Base-by-base conservation (phyloP, 1,140 invertebrate genomes). In the Papilio glaucus region DNA sequence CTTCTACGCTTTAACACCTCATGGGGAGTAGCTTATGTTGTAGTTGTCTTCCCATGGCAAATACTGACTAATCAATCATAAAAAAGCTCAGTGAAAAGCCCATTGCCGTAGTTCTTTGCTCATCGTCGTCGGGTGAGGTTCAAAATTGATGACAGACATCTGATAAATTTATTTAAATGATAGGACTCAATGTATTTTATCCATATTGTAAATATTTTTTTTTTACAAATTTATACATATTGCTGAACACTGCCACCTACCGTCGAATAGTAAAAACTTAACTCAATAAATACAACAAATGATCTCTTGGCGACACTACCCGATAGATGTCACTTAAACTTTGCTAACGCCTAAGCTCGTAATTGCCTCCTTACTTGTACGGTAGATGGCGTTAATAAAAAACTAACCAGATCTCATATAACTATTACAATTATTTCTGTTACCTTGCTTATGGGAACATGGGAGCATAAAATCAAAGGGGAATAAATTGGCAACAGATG, bases 401-500 rank as follows among this genome's bases (percentile, higher is more conserved):
- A 53, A 2, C 29, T 3, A 33, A 6, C n/a, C n/a, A n/a, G n/a
- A n/a, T n/a, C n/a, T n/a, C n/a, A n/a, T n/a, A n/a, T n/a, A n/a
- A n/a, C n/a, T n/a, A n/a, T n/a, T n/a, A n/a, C n/a, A n/a, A n/a
- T n/a, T n/a, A 33, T 33, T 33, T 2, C 2, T 33, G 29, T 2
- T 33, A 33, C 29, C 2, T 2, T 33, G 6, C 29, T 3, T 33
- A 3, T 33, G 10, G 18, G 8, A 45, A 53, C 45, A 10, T 53
- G 21, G 18, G 8, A 45, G 45, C 21, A 53, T 53, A 24, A 53
- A 53, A 45, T 45, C 42, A 45, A 45, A 53, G 18, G 21, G 24
- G 21, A 57, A 26, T 26, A 57, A 24, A 26, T 57, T 24, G 49
- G 10, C 45, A 57, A 57, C 49, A 57, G 49, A 57, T 57, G 3